Evolutionary conservation across 2,888 invertebrate genomes (phyloP), one percentile per base, ranked within the genome.

Genomic region (Gryllus longicercus): DNA sequence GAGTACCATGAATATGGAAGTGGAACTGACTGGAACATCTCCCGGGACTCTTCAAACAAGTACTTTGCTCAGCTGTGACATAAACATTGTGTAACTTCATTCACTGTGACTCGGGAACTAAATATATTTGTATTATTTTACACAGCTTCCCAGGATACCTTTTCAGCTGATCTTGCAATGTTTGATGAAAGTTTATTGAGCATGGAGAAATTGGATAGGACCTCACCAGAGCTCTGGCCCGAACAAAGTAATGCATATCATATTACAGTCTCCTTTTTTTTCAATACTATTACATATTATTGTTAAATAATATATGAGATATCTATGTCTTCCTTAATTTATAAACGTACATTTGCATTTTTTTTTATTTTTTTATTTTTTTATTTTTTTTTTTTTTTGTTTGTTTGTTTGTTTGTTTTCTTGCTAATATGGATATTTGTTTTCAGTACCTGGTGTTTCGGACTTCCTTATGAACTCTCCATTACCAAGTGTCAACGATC

Each of bases 141-240:
- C n/a, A n/a, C n/a, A 63, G 63, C 16, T 63, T 14, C 16, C 63
- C 63, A 63, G 63, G 63, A 63, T 63, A n/a, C 63, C n/a, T 63
- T 75, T 14, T 21, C 77, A 16, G 50, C 49, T n/a, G 86, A 87
- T 74, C 80, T 86, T 78, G 84, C 84, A 80, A 87, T 87, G 74
- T 85, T 88, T 81, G 95, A 95, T 86, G 93, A 94, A 85, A 94
- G 92, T 86, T 90, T 98, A 81, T 89, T 96, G 84, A 96, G 96
- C 85, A 90, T 94, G 85, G 98, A 98, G 88, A 96, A 95, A 86
- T 88, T 98, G 84, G 97, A 97, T 87, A 91, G 98, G 84, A 92
- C 95, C n/a, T 98, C 98, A 2, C 98, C 98, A 51, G 97, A 98
- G 86, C 88, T 98, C 85, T 98, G 98, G 98, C 97, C 97, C 49